phyloP scores from a whole-genome alignment of 1,140 invertebrate genomes.

The Chrysomallon squamiferum region DNA sequence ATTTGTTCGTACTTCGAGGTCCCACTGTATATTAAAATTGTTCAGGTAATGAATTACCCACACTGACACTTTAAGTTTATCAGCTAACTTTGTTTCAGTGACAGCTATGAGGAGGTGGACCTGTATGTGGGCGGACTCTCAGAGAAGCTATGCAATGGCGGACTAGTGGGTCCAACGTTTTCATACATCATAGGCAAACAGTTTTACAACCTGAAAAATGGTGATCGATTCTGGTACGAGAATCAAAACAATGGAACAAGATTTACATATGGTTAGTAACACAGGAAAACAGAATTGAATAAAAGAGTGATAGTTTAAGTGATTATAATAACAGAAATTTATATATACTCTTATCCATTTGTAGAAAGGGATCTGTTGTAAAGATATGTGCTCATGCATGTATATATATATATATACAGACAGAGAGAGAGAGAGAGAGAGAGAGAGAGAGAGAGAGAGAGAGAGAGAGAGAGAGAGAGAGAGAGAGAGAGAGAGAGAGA shows the following conservation, averaged over 20 bases:
- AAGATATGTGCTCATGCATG: background rate
- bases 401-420: background rate
- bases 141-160: constrained; percentile 12
- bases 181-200: constrained; percentile 22
- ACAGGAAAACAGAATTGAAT: background rate
- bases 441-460: too few species aligned
- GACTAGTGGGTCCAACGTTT: constrained; percentile 29
- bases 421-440: too few species aligned
- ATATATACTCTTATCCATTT: background rate
- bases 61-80: too few species aligned
- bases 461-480: too few species aligned
- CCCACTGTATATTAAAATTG: too few species aligned
- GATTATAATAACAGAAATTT: background rate
- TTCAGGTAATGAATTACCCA: too few species aligned
- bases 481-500: too few species aligned
- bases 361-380: background rate
- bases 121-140: constrained; percentile 23
- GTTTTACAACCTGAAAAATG: constrained; percentile 21
- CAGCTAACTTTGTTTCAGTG: too few species aligned
- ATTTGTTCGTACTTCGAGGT: too few species aligned
- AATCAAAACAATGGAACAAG: background rate
- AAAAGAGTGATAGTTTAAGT: background rate
- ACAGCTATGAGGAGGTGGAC: constrained; percentile 21
- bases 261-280: background rate
- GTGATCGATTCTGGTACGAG: constrained; percentile 40